phyloP scores from a whole-genome alignment of 2,113 vertebrate species.

The Tautogolabrus adspersus region DNA sequence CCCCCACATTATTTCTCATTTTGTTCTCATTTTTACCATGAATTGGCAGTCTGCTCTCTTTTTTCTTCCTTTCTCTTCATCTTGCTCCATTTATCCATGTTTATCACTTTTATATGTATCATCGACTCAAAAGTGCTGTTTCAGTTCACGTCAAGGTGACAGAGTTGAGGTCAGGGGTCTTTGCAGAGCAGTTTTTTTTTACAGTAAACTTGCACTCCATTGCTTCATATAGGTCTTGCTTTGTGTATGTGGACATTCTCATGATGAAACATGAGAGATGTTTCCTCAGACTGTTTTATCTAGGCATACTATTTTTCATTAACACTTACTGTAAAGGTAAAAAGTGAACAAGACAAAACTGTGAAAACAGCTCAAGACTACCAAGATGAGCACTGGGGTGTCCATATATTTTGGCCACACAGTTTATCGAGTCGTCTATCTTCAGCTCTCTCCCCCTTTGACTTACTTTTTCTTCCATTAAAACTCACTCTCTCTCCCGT shows the following conservation, averaged over 20 bases:
- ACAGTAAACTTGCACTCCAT: neutral
- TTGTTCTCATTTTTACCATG: constrained; percentile 45
- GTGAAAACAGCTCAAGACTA: neutral
- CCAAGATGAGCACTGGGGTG: neutral
- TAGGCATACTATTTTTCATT: neutral
- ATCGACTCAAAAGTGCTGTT: constrained; percentile 15
- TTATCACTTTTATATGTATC: neutral
- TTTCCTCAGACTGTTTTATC: constrained; percentile 2
- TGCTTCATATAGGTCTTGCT: neutral
- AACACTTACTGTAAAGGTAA: neutral
- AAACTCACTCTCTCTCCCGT: constrained; percentile 40
- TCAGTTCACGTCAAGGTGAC: constrained; percentile 4
- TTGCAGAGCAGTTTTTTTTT: neutral
- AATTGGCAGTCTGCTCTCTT: constrained; percentile 15
- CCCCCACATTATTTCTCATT: constrained; percentile 31
- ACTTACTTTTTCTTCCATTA: constrained; percentile 59
- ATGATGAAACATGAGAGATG: neutral
- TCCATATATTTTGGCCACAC: constrained; percentile 24
- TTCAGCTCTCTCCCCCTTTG: constrained; percentile 18
- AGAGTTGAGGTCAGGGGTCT: constrained; percentile 6
- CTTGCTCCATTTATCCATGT: neutral
- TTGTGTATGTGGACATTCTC: neutral
- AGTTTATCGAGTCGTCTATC: constrained; percentile 33
- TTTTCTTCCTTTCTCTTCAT: constrained; percentile 6
- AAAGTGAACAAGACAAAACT: neutral